Evolutionary conservation across 1,140 invertebrate genomes (phyloP), one percentile per base, ranked within the genome.

Genomic region (Conus betulinus): DNA sequence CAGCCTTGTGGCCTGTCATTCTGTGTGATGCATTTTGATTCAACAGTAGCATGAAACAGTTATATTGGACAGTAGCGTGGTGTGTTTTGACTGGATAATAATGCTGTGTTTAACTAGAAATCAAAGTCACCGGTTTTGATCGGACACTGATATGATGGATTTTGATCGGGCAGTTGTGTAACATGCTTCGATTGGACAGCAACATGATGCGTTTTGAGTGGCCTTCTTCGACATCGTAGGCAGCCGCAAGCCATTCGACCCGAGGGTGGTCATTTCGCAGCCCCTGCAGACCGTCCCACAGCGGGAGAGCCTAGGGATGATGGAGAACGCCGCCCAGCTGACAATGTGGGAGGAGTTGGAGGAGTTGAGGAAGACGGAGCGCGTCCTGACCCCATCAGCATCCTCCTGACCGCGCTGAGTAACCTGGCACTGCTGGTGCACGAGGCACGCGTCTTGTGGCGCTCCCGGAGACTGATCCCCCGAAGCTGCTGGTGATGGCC

Each of bases 401-500:
- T 78, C n/a, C 10, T 53, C 39, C 20, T 87, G 8, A 79, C 20
- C 51, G 23, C 51, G 23, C 51, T 57, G 15, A 87, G 85, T n/a
- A 87, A 87, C 85, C 23, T 87, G 17, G 53, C 53, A 5, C 52
- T 87, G 23, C 71, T 87, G 51, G 85, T 53, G 74, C 52, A 87
- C 74, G 85, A 87, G 71, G 74, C 52, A 8, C 55, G 74, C 85
- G 71, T 87, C 39, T 51, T 79, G 23, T 78, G 51, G 52, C 71
- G 67, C 57, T 78, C 85, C 5, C 71, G 74, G 20, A 15, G 74
- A 5, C 39, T 87, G n/a, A 87, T 78, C 71, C 85, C 4, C 85
- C 85, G 20, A 87, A 87, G 23, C 85, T 87, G 39, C 85, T 87
- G 51, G 85, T 87, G 11, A 15, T 87, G 85, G 51, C 71, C 20